These are phyloP conservation scores for Neodontobutis hainanensis DNA, from an alignment of 2,113 vertebrate species.

Conservation along the genomic window DNA sequence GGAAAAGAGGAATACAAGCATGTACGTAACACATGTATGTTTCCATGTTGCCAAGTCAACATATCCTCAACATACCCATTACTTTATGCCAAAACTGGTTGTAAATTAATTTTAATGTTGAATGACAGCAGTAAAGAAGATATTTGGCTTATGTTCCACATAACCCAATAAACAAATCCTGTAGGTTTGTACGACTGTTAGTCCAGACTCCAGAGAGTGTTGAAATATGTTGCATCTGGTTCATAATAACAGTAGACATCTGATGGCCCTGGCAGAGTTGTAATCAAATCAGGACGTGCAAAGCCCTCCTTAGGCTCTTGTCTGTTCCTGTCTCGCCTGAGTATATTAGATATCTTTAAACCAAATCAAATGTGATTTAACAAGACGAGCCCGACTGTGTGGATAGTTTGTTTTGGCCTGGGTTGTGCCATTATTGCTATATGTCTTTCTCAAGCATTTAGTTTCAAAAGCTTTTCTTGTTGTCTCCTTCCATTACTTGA, in stretches of 20 bases:
- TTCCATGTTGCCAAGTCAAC: too few species aligned
- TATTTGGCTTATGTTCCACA: too few species aligned
- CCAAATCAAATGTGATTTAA: constrained; percentile 25
- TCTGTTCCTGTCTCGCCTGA: constrained; percentile 26
- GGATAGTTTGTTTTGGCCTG: neutral
- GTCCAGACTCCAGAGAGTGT: too few species aligned
- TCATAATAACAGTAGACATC: constrained; percentile 16
- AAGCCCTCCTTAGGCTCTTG: constrained; percentile 31
- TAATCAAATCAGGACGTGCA: constrained; percentile 36
- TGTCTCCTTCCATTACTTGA: neutral
- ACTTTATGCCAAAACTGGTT: too few species aligned
- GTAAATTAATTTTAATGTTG: too few species aligned
- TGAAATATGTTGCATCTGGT: neutral
- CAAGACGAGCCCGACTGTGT: constrained; percentile 33
- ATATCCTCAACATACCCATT: too few species aligned
- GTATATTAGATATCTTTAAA: constrained; percentile 31
- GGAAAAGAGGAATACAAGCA: too few species aligned
- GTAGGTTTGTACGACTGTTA: too few species aligned
- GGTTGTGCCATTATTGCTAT: neutral
- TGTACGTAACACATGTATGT: too few species aligned
- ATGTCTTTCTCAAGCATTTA: neutral
- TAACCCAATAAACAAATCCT: too few species aligned
- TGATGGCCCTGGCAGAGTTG: constrained; percentile 10
- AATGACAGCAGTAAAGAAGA: too few species aligned
- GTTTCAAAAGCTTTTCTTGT: neutral